Percentiles rank a stretch among this genome's conserved stretches.
phyloP scores from a whole-genome alignment of 2,113 vertebrate species.

The Solea solea region DNA sequence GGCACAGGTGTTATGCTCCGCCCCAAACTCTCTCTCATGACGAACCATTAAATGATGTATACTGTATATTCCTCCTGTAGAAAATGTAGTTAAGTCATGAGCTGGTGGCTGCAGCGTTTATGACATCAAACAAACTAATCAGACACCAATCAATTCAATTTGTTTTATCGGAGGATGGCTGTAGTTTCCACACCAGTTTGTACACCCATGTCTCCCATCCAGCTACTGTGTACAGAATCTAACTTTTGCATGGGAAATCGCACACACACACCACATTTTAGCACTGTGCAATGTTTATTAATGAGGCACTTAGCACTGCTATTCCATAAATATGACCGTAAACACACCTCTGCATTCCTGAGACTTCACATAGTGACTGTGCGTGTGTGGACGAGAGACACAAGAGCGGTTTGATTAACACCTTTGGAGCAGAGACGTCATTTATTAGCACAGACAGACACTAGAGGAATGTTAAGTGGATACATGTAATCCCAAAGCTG shows the following conservation, averaged over 20 bases:
- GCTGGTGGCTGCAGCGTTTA: no score
- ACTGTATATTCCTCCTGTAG: background rate
- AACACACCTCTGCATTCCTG: conserved; percentile 14
- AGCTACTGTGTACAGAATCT: background rate
- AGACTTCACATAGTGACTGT: background rate
- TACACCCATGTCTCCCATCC: no score
- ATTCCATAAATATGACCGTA: background rate
- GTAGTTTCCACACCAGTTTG: no score
- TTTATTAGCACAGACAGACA: conserved; percentile 41
- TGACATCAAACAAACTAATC: no score
- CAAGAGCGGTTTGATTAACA: conserved; percentile 38
- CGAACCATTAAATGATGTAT: background rate
- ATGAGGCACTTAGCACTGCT: conserved; percentile 1
- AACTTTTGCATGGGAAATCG: background rate
- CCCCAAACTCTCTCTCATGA: background rate
- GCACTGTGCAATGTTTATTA: background rate
- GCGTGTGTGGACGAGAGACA: background rate
- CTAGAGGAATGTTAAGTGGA: conserved; percentile 27
- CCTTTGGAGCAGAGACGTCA: conserved; percentile 36
- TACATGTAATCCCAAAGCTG: conserved; percentile 18
- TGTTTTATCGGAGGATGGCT: no score
- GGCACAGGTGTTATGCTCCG: no score
- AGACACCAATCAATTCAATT: no score
- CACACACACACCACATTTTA: background rate
- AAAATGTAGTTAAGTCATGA: no score